These are phyloP conservation scores for Psilopsiagon aurifrons DNA, from an alignment of 2,113 vertebrate genomes.

Conservation along the genomic window DNA sequence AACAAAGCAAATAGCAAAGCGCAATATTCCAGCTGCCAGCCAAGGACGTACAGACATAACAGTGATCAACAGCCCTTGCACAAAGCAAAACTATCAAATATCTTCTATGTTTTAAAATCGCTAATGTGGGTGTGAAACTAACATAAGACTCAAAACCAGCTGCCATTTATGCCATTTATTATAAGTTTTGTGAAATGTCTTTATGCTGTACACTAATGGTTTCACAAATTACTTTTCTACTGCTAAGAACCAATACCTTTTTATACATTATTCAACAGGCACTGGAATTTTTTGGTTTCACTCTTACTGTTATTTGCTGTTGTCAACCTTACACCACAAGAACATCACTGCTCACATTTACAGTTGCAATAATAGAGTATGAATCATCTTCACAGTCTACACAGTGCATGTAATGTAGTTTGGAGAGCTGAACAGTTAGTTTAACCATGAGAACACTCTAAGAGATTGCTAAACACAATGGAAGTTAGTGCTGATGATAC, in stretches of 20 bases:
- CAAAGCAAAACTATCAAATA: neutral
- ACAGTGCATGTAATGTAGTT: neutral
- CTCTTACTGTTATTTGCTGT: neutral
- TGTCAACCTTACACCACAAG: neutral
- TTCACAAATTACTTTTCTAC: conserved; percentile 34
- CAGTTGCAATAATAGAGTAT: neutral
- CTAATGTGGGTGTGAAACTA: neutral
- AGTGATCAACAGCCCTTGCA: neutral
- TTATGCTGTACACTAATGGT: neutral
- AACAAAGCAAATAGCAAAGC: neutral
- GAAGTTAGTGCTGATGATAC: neutral
- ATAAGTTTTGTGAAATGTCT: neutral
- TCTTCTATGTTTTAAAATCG: neutral
- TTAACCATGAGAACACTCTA: neutral
- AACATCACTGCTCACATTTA: neutral
- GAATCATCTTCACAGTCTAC: neutral
- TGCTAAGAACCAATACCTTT: neutral
- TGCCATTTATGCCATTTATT: neutral
- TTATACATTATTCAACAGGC: neutral
- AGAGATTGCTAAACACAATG: neutral
- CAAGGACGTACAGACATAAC: neutral
- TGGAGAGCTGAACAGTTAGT: neutral
- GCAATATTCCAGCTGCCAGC: neutral
- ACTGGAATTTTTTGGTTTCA: neutral
- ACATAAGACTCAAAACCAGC: neutral